Conservation (phyloP, 2,797 vertebrate species). For the Acanthurus tractus region DNA sequence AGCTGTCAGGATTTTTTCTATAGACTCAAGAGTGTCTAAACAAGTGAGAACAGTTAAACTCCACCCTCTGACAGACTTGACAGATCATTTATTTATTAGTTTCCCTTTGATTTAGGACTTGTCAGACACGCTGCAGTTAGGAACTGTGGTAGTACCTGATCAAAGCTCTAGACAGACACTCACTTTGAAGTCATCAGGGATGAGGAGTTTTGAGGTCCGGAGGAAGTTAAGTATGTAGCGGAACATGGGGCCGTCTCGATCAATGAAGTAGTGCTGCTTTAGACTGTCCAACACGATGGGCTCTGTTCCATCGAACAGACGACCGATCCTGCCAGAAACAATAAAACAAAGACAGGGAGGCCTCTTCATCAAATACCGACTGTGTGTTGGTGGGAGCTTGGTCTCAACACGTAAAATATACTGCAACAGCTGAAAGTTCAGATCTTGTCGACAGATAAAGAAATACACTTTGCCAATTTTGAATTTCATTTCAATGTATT, state of each 20-base stretch:
- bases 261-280: constrained; percentile 99
- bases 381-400: background rate
- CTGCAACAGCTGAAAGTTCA: constrained; percentile 7
- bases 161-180: constrained; percentile 71
- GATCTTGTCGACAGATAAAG: background rate
- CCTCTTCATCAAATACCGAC: constrained; percentile 1
- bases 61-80: background rate
- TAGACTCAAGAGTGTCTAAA: background rate
- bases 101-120: background rate
- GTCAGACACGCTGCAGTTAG: constrained; percentile 10
- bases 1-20: background rate
- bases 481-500: too few species aligned
- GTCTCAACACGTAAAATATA: background rate
- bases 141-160: constrained; percentile 42
- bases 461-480: background rate
- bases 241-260: constrained; percentile 98
- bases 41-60: background rate
- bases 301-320: constrained; percentile 95
- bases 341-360: constrained; percentile 10
- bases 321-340: constrained; percentile 89
- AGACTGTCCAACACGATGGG: constrained; percentile 98
- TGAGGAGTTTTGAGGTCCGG: constrained; percentile 94
- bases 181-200: constrained; percentile 99
- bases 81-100: background rate
- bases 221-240: constrained; percentile 98